A percentile compares a stretch with the other conserved stretches of the same genome.
Conservation (phyloP, 2,888 invertebrate species). For the Cheilosia grossa region DNA sequence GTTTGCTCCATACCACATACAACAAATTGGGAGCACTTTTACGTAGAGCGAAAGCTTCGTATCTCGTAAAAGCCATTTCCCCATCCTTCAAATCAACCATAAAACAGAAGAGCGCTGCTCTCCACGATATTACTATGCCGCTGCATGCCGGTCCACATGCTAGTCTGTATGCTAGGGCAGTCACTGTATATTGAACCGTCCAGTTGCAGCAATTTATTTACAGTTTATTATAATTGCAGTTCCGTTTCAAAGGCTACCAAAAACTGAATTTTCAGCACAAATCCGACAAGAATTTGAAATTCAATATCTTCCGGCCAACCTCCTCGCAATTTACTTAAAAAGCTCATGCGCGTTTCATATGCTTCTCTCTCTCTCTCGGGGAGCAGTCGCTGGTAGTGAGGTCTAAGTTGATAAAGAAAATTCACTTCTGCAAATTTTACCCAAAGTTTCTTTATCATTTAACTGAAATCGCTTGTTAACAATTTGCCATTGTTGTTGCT, state of each 20-base stretch:
- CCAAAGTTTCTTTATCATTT: constrained; percentile 67
- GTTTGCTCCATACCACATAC: no score
- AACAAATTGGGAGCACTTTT: constrained; percentile 31
- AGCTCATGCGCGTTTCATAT: constrained; percentile 34
- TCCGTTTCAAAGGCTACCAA: constrained; percentile 2
- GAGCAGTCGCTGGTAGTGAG: background rate
- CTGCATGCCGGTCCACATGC: constrained; percentile 1
- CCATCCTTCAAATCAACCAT: background rate
- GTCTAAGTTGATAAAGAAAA: constrained; percentile 53
- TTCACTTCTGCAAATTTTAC: constrained; percentile 66
- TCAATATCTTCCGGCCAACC: constrained; percentile 2
- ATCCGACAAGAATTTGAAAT: constrained; percentile 8
- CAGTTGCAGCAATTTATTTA: constrained; percentile 17
- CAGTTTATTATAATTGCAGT: constrained; percentile 35
- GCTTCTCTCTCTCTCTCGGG: constrained; percentile 1
- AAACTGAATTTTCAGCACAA: constrained; percentile 17
- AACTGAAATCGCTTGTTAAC: constrained; percentile 70
- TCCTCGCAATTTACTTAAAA: background rate
- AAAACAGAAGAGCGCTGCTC: constrained; percentile 4
- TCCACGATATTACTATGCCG: constrained; percentile 25
- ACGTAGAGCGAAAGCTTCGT: constrained; percentile 23
- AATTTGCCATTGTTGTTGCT: constrained; percentile 58
- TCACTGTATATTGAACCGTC: background rate
- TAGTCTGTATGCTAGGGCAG: background rate
- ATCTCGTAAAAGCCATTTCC: constrained; percentile 49